A percentile compares a stretch with the other conserved stretches of the same genome.
Conservation (phyloP, 2,113 vertebrate genomes). For the Pseudois nayaur region DNA sequence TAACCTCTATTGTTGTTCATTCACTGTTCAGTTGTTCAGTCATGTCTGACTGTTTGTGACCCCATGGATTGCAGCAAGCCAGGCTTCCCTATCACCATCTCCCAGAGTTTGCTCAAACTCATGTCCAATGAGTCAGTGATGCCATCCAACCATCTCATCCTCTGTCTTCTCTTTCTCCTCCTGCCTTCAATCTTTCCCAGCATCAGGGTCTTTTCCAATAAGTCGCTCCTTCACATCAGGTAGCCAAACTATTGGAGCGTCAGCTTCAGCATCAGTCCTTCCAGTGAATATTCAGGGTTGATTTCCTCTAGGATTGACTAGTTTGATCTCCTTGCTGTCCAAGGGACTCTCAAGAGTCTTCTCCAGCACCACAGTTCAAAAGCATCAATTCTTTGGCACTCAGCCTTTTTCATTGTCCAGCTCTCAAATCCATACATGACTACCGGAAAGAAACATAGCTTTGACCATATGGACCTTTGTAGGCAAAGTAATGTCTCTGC, state of each 20-base stretch:
- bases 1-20: not conserved
- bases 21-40: not conserved
- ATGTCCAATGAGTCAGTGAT: not conserved
- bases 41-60: not conserved
- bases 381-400: not conserved
- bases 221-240: not conserved
- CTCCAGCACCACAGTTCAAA: not conserved
- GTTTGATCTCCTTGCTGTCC: not conserved
- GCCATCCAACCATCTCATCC: not conserved
- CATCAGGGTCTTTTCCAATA: not conserved
- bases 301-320: not conserved
- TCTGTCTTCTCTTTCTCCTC: not conserved
- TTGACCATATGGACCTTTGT: not conserved
- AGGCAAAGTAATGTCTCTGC: not conserved
- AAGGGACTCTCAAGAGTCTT: not conserved
- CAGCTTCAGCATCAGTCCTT: not conserved
- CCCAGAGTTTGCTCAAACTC: not conserved
- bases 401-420: not conserved
- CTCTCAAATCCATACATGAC: not conserved
- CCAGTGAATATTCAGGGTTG: not conserved
- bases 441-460: not conserved
- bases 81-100: not conserved
- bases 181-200: not conserved
- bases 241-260: not conserved
- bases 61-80: not conserved